Conservation (phyloP, 1,140 invertebrate species). For the Plectrocnemia conspersa region DNA sequence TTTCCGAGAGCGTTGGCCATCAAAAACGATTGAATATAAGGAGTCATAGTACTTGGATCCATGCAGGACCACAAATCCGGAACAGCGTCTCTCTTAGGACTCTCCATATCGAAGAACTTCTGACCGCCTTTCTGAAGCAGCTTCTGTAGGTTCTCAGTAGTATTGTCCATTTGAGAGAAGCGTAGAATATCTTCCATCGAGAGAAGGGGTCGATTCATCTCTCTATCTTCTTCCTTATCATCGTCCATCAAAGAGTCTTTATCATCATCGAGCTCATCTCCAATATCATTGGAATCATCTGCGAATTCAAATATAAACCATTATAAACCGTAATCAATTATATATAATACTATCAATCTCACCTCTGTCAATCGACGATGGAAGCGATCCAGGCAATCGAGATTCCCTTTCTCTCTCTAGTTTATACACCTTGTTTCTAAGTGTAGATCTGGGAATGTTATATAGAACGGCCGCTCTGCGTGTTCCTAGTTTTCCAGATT, state of each 20-base stretch:
- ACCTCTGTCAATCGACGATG: conserved; percentile 34
- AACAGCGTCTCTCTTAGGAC: conserved; percentile 38
- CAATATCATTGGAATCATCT: conserved; percentile 33
- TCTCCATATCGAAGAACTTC: conserved; percentile 32
- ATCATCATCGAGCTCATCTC: conserved; percentile 49
- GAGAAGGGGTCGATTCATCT: conserved; percentile 53
- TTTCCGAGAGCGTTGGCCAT: conserved; percentile 34
- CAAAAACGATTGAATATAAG: conserved; percentile 48
- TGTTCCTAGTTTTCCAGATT: conserved; percentile 86
- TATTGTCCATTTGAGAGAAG: conserved; percentile 50
- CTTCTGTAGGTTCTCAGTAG: conserved; percentile 54
- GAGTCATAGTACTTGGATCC: conserved; percentile 49
- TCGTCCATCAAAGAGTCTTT: conserved; percentile 63
- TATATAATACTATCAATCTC: conserved; percentile 32
- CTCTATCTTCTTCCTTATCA: conserved; percentile 60
- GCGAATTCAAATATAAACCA: conserved; percentile 16
- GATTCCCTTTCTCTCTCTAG: conserved; percentile 63
- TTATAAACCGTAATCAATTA: background rate
- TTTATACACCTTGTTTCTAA: conserved; percentile 92
- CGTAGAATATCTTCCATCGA: conserved; percentile 59
- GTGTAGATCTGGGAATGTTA: conserved; percentile 89
- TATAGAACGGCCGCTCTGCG: conserved; percentile 89
- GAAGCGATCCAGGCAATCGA: conserved; percentile 41
- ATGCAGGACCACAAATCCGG: conserved; percentile 51
- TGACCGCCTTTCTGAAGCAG: conserved; percentile 50